Percentiles rank a stretch among this genome's conserved stretches.
phyloP scores from a whole-genome alignment of 2,888 invertebrate species.

The Petrophora chlorosata region DNA sequence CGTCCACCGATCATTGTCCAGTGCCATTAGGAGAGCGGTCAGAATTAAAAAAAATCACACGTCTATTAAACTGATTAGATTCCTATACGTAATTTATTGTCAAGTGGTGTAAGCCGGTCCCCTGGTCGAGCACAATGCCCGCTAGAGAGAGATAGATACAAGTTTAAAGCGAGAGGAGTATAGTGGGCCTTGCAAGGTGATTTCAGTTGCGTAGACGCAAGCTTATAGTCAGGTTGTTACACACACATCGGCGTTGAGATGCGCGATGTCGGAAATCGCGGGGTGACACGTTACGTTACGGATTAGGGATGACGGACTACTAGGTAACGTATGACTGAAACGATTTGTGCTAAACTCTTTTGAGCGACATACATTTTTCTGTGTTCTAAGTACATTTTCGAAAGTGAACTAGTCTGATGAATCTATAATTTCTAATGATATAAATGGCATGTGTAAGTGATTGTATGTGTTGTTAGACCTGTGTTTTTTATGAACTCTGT shows the following conservation, averaged over 20 bases:
- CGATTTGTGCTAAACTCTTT: not conserved
- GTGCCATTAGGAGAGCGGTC: slow-evolving; percentile 56
- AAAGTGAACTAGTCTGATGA: slow-evolving; percentile 33
- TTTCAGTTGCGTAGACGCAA: slow-evolving; percentile 82
- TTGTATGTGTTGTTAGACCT: slow-evolving; percentile 30
- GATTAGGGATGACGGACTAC: slow-evolving; percentile 32
- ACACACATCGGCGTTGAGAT: slow-evolving; percentile 60
- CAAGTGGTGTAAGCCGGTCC: slow-evolving; percentile 65
- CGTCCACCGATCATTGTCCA: slow-evolving; percentile 42
- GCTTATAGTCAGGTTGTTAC: slow-evolving; percentile 76
- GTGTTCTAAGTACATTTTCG: slow-evolving; percentile 12
- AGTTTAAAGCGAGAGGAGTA: slow-evolving; percentile 66
- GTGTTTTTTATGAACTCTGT: slow-evolving; percentile 33
- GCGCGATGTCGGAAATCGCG: slow-evolving; percentile 61
- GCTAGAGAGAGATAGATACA: slow-evolving; percentile 65
- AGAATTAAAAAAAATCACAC: slow-evolving; percentile 70
- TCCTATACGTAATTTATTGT: slow-evolving; percentile 82
- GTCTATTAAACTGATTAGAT: slow-evolving; percentile 83
- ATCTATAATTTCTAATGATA: slow-evolving; percentile 11
- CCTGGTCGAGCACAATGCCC: slow-evolving; percentile 74
- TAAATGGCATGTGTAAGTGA: slow-evolving; percentile 23
- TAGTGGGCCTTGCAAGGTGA: slow-evolving; percentile 84
- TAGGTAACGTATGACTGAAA: slow-evolving; percentile 36
- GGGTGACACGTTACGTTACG: slow-evolving; percentile 46
- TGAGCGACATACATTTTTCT: not conserved